phyloP scores from a whole-genome alignment of 2,113 vertebrate genomes.

The Pagrus major region DNA sequence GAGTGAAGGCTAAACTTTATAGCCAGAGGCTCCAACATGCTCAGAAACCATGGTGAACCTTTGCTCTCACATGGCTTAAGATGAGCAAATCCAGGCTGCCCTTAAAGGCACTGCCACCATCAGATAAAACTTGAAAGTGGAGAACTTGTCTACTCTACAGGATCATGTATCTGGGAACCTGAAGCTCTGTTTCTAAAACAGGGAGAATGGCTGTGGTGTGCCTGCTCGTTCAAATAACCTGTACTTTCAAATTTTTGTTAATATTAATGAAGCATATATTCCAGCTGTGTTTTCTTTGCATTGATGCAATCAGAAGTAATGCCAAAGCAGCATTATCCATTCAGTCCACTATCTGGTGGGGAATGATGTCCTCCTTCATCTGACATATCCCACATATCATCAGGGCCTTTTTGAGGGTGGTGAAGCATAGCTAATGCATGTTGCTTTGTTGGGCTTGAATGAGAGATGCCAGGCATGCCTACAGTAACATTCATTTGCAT shows the following conservation, averaged over 20 bases:
- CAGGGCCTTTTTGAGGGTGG: conserved; percentile 44
- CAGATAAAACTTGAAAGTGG: not conserved
- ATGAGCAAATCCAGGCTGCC: conserved; percentile 16
- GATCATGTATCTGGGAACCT: not conserved
- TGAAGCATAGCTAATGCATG: conserved; percentile 59
- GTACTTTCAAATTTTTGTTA: not conserved
- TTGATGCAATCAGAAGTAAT: conserved; percentile 31
- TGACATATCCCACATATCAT: conserved; percentile 54
- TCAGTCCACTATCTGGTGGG: conserved; percentile 9
- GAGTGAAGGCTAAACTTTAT: conserved; percentile 37
- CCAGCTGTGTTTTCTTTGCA: not conserved
- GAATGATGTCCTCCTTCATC: conserved; percentile 23
- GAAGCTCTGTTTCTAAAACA: not conserved
- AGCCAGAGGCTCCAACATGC: conserved; percentile 46
- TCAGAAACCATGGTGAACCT: conserved; percentile 31
- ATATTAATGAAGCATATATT: conserved; percentile 12
- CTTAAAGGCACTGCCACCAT: conserved; percentile 19
- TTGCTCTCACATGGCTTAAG: conserved; percentile 29
- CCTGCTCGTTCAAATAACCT: not conserved
- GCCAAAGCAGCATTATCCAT: conserved; percentile 13
- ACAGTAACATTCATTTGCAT: conserved; percentile 70
- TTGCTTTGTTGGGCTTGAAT: conserved; percentile 60
- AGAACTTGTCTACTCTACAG: not conserved
- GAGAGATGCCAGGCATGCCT: conserved; percentile 71
- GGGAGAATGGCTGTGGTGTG: not conserved